Base-by-base conservation (phyloP, 30 jellyfish, hydroid and myxozoan genomes). In the Cassiopea xamachana region DNA sequence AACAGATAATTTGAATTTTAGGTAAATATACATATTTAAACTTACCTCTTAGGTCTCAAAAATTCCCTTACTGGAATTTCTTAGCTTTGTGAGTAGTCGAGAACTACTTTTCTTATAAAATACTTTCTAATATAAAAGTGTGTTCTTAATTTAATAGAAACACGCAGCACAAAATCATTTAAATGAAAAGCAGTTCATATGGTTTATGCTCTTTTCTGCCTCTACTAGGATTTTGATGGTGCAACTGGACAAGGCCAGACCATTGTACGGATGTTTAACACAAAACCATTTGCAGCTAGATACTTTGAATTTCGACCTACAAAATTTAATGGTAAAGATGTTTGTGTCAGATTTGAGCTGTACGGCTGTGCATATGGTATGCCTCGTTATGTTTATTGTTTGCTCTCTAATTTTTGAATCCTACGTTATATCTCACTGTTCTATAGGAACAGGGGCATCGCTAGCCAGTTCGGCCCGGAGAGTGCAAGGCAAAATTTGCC, bases 331-430 rank as follows among this genome's bases (percentile, higher is more conserved):
- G 93, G 88, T 43, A 8, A 58, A 1, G 78, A 81, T 73, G 73
- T 49, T 48, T 89, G 96, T 80, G 91, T 81, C 16, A 70, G 96
- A 81, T 67, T 89, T 72, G 91, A 89, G 61, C 58, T 89, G 7
- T 60, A 77, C 80, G 96, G 96, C 18, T 89, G 96, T 59, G 0
- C 79, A 8, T 78, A 78, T 69, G 94, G 94, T 78, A 78, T 64
- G 74, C 15, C 12, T 55, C 64, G 0, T 3, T 64, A 0, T 2
- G 43, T 64, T 13, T 64, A 0, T 4, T 64, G 2, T 64, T 9
- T 9, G 27, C 15, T 5, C 74, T 64, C 6, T 64, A 0, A 14
- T 14, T 59, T 59, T 0, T 7, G 8, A 7, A 59, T 59, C 14
- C 13, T 6, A 14, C 14, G 69, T 14, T 14, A 59, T 6, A 59